Evolutionary conservation across 2,113 vertebrate species (phyloP), one percentile per base, ranked within the genome.

Genomic region (Gopherus flavomarginatus): DNA sequence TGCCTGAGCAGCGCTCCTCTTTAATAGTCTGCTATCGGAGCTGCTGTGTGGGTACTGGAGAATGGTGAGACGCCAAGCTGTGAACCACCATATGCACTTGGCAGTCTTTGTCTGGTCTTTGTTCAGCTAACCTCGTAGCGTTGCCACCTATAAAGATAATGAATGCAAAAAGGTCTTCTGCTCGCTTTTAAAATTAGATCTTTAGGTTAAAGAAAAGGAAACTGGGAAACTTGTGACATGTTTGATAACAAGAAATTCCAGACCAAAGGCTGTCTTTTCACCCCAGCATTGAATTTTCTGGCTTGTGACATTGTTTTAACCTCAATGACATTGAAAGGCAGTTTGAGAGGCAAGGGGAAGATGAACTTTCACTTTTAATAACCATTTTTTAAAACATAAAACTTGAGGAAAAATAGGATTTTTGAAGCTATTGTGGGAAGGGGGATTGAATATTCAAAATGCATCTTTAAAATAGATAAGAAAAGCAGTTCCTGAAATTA

Each of bases 71-170:
- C 90, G 11, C 97, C 98, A 98, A 98, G 98, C 98, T 98, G 98
- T 98, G 98, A 98, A 92, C 97, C 97, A 97, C 98, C 98, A 98
- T 98, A 98, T 98, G 97, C 96, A 98, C 97, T 98, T 98, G 97
- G 97, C 97, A 97, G 97, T 97, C 97, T 97, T 97, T 98, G 97
- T 98, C 97, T 97, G 97, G 97, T 97, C 97, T 97, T 98, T 98
- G 97, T 98, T 98, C 97, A 98, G 97, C 97, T 97, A 97, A 96
- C 97, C 97, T 97, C 97, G 97, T 98, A 98, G 97, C 97, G 96
- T 97, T 97, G 97, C 97, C 97, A 98, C 97, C 97, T 98, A 97
- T 94, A 97, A 98, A 97, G 97, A 97, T 98, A 98, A 98, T 97
- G 97, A 97, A 98, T 98, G 97, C 96, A 95, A 97, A 98, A 95